Percentiles rank a stretch among this genome's conserved stretches.
phyloP scores from a whole-genome alignment of 2,797 vertebrate species.

The Thalassophryne amazonica region DNA sequence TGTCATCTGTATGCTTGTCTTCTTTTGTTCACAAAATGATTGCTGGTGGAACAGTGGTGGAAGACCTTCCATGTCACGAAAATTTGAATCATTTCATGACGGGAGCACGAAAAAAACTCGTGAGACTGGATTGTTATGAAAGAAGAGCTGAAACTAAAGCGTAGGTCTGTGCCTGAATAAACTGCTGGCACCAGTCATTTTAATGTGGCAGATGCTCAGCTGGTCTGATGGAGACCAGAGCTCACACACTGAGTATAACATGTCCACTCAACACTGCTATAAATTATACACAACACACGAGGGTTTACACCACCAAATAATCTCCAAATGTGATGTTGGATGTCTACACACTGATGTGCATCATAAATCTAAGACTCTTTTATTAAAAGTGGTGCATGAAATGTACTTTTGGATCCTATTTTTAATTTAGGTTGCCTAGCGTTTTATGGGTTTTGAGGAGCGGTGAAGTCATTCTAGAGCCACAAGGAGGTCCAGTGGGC shows the following conservation, averaged over 20 bases:
- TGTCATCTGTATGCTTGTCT: no score
- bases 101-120: conserved; percentile 46
- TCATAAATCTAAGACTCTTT: not conserved
- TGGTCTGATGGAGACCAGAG: not conserved
- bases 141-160: no score
- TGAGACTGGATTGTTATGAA: conserved; percentile 19
- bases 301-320: conserved; percentile 1
- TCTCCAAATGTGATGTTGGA: not conserved
- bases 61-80: no score
- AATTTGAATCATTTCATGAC: no score
- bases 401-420: no score
- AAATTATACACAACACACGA: conserved; percentile 12
- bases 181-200: conserved; percentile 14
- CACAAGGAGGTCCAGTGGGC: conserved; percentile 32
- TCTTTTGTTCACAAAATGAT: no score
- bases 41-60: no score
- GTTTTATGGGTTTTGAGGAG: conserved; percentile 22
- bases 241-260: conserved; percentile 3
- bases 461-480: conserved; percentile 61
- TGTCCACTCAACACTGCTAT: conserved; percentile 2
- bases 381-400: no score
- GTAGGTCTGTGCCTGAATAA: conserved; percentile 7
- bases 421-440: conserved; percentile 9
- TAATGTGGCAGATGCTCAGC: conserved; percentile 3
- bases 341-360: not conserved